Base-by-base conservation (phyloP, 2,888 invertebrate species). In the Papilio gigon region DNA sequence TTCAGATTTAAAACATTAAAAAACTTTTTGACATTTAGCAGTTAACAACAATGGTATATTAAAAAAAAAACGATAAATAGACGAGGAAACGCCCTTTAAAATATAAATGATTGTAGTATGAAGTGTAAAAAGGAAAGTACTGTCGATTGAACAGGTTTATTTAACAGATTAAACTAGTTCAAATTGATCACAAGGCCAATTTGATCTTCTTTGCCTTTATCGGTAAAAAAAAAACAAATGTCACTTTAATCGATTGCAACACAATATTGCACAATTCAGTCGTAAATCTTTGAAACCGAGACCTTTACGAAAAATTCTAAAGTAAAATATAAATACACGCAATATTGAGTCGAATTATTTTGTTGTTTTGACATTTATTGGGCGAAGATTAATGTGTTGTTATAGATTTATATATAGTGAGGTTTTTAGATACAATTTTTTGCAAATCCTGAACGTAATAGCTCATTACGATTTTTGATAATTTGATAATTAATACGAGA, bases 121-220 rank as follows among this genome's bases (percentile, higher is more conserved):
- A 30, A 27, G 17, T 3, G 12, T 25, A 40, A 35, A 47, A 35
- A 53, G 27, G 27, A 64, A 64, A 64, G 64, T 62, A 53, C 4
- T 27, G n/a, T 40, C 20, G 27, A 25, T 35, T n/a, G 27, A 56
- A 17, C 53, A 56, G 17, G 53, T 30, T 30, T 56, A 56, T 30
- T 56, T 56, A 56, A 27, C n/a, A 11, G 2, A 17, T 56, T n/a
- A 30, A 56, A 30, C 27, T 56, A 30, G 53, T 56, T 56, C 6
- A 53, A 53, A 30, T 50, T 64, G 35, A 8, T 35, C 17, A 53
- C 64, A 64, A 64, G 64, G 64, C 37, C 37, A 11, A 53, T 30
- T 53, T 64, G 44, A 63, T 63, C 47, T 25, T 63, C 50, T 63
- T 63, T 53, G 37, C 25, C 53, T n/a, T 35, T 35, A 17, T 11